These are phyloP conservation scores for Anser cygnoides DNA, from an alignment of 2,113 vertebrate genomes.

Conservation along the genomic window DNA sequence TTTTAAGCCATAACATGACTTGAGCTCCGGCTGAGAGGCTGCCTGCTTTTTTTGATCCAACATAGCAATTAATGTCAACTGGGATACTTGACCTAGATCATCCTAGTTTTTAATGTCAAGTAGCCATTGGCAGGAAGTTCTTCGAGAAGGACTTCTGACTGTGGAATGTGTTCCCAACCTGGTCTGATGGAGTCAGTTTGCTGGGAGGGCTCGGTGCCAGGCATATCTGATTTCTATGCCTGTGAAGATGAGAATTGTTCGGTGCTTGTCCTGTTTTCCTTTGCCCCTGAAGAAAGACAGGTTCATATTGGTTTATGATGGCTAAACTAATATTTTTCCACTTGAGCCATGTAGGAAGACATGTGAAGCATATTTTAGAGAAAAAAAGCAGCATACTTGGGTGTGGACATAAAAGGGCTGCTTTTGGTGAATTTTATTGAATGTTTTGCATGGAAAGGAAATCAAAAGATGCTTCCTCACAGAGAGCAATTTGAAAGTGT, in stretches of 20 bases:
- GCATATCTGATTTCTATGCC: constrained; percentile 46
- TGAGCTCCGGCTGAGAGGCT: neutral
- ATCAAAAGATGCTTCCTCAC: neutral
- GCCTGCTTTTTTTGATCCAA: constrained; percentile 19
- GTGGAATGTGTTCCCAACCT: constrained; percentile 38
- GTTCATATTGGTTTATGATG: neutral
- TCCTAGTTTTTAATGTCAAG: constrained; percentile 60
- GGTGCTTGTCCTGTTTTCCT: constrained; percentile 2
- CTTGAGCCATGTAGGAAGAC: neutral
- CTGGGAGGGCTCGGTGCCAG: neutral
- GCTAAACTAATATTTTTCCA: neutral
- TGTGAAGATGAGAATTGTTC: constrained; percentile 26
- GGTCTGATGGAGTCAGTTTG: neutral
- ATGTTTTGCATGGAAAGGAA: constrained; percentile 9
- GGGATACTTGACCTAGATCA: constrained; percentile 62
- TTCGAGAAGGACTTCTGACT: neutral
- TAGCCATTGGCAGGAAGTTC: constrained; percentile 63
- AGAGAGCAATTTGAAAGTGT: neutral
- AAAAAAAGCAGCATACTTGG: neutral
- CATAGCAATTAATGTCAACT: constrained; percentile 49
- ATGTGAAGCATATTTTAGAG: neutral
- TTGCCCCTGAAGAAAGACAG: neutral
- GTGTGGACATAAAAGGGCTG: neutral
- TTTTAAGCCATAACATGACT: neutral
- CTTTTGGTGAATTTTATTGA: constrained; percentile 22